Base-by-base conservation (phyloP, 1,140 invertebrate species). In the Sinonovacula constricta region DNA sequence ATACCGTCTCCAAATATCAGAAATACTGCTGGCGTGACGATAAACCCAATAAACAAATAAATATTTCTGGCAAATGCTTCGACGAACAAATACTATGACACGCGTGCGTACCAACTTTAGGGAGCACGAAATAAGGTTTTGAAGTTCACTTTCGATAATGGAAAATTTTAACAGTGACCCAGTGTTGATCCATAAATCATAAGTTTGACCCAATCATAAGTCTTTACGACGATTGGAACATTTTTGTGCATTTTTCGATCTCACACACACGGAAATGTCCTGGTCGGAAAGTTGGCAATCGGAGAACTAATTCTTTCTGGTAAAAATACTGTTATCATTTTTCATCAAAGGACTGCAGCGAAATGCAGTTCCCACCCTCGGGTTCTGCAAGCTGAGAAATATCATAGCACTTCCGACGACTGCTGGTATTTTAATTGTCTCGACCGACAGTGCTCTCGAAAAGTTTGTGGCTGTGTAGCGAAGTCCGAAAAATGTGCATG, bases 131-230 rank as follows among this genome's bases (percentile, higher is more conserved):
- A 97, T 96, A 87, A 98, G 97, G 93, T 99, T 99, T 92, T 98
- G 96, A 86, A 99, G 93, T 93, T 99, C 98, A 91, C 98, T 98
- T 89, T 95, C 94, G 88, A 99, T 99, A 60, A 99, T 95, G 88
- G 95, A 97, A 92, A 98, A 98, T 92, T 98, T 98, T 95, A 99
- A 98, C 94, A 98, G 95, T 1, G 97, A 98, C 90, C 98, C 97
- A 57, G 97, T 98, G 88, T 96, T 97, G 90, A 99, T 79, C 39
- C 88, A 86, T 14, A 89, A 69, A 56, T 85, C 53, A 69, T 85
- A 86, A 0, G 87, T 83, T 60, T 10, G 39, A 7, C 39, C 7
- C 18, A 45, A n/a, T n/a, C n/a, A n/a, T n/a, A n/a, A n/a, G n/a
- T n/a, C n/a, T n/a, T n/a, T n/a, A 89, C 86, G n/a, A n/a, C n/a